Percentiles rank a stretch among this genome's conserved stretches.
Conservation (phyloP, 2,113 vertebrate genomes). For the Picathartes gymnocephalus region DNA sequence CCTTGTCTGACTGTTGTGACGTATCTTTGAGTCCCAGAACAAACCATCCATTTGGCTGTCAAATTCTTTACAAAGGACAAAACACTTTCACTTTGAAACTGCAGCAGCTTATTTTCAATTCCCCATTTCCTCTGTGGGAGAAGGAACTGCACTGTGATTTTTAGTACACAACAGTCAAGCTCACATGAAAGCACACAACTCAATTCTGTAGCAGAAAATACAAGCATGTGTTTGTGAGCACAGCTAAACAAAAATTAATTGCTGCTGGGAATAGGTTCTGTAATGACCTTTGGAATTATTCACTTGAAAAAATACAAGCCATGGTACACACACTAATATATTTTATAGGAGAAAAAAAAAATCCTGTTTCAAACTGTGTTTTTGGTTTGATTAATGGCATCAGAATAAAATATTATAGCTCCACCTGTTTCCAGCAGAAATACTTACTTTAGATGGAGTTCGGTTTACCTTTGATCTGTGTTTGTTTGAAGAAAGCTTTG, state of each 20-base stretch:
- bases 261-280: background rate
- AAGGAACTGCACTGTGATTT: constrained; percentile 12
- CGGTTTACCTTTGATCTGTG: background rate
- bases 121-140: background rate
- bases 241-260: constrained; percentile 13
- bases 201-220: background rate
- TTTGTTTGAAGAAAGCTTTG: background rate
- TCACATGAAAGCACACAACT: background rate
- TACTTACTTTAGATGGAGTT: background rate
- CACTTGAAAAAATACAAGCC: background rate
- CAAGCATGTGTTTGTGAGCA: background rate
- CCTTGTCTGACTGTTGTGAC: background rate
- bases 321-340: background rate
- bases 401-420: background rate
- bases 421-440: background rate
- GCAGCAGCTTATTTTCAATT: background rate
- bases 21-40: background rate
- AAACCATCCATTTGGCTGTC: background rate
- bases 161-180: background rate
- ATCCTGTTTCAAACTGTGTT: background rate
- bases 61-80: background rate
- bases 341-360: background rate
- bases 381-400: background rate
- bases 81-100: background rate
- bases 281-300: constrained; percentile 27